These are phyloP conservation scores for Hippoglossus stenolepis DNA, from an alignment of 2,113 vertebrate species.

Conservation along the genomic window DNA sequence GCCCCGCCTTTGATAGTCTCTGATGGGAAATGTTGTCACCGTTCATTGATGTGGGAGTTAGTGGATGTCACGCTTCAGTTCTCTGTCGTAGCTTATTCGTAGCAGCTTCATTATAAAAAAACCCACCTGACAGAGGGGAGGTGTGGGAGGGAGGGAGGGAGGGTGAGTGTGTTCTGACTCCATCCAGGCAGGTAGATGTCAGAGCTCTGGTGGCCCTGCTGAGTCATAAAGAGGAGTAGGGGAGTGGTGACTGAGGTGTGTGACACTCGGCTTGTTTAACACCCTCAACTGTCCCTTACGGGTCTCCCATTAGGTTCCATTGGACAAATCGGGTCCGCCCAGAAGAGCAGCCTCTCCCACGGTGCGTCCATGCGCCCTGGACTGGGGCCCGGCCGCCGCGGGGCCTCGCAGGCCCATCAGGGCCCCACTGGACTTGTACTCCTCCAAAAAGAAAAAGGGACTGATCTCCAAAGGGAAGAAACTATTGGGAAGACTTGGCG, in stretches of 20 bases:
- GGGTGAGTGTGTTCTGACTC: constrained; percentile 22
- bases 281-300: constrained; percentile 86
- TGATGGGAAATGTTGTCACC: constrained; percentile 54
- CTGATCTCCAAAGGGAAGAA: constrained; percentile 97
- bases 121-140: constrained; percentile 31
- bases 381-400: constrained; percentile 87
- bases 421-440: constrained; percentile 90
- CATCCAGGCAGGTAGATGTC: constrained; percentile 56
- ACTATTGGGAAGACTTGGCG: constrained; percentile 92
- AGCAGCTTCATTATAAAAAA: constrained; percentile 30
- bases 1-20: constrained; percentile 44
- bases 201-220: constrained; percentile 70
- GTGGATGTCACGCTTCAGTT: constrained; percentile 51
- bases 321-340: constrained; percentile 91
- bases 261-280: constrained; percentile 76
- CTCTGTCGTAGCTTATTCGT: constrained; percentile 61
- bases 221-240: constrained; percentile 63
- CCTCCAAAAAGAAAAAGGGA: constrained; percentile 85
- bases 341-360: constrained; percentile 92
- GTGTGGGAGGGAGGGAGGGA: constrained; percentile 4
- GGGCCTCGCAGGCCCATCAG: constrained; percentile 90
- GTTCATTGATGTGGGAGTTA: constrained; percentile 51
- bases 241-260: constrained; percentile 73
- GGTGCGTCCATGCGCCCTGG: constrained; percentile 86
- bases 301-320: constrained; percentile 92